phyloP scores from a whole-genome alignment of 2,113 vertebrate species.

The Orientallactaga bullata region DNA sequence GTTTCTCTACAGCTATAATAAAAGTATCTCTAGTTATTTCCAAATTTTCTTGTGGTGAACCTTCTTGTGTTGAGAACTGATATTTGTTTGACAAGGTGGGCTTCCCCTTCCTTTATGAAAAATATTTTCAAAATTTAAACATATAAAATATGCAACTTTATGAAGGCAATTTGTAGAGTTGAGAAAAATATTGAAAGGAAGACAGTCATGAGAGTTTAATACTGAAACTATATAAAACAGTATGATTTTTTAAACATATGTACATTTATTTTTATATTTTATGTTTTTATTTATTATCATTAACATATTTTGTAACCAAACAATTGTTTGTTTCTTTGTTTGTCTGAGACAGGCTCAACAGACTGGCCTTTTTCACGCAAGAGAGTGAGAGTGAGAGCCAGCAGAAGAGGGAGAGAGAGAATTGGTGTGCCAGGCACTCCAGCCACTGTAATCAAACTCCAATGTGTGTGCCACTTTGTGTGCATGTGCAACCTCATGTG shows the following conservation, averaged over 20 bases:
- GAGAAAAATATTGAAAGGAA: neutral
- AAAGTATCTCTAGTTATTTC: neutral
- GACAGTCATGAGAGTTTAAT: neutral
- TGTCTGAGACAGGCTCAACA: too few relatives aligned
- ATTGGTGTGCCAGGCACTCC: too few relatives aligned
- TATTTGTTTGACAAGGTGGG: neutral
- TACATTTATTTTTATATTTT: too few relatives aligned
- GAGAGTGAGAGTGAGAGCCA: too few relatives aligned
- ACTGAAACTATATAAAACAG: neutral
- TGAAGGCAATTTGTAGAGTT: neutral
- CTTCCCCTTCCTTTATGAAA: neutral
- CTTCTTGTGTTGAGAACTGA: neutral
- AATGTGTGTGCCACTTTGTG: too few relatives aligned
- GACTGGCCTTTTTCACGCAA: too few relatives aligned
- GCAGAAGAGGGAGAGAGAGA: too few relatives aligned
- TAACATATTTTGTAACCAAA: neutral
- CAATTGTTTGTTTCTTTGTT: neutral
- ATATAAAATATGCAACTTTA: neutral
- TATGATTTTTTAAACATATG: neutral
- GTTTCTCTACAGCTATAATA: neutral
- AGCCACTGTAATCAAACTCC: too few relatives aligned
- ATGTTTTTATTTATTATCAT: neutral
- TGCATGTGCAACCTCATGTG: too few relatives aligned
- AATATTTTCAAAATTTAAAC: neutral
- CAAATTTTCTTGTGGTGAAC: neutral